Evolutionary conservation across 2,797 vertebrate species (phyloP), one percentile per base, ranked within the genome.

Genomic region (Pseudopleuronectes americanus): DNA sequence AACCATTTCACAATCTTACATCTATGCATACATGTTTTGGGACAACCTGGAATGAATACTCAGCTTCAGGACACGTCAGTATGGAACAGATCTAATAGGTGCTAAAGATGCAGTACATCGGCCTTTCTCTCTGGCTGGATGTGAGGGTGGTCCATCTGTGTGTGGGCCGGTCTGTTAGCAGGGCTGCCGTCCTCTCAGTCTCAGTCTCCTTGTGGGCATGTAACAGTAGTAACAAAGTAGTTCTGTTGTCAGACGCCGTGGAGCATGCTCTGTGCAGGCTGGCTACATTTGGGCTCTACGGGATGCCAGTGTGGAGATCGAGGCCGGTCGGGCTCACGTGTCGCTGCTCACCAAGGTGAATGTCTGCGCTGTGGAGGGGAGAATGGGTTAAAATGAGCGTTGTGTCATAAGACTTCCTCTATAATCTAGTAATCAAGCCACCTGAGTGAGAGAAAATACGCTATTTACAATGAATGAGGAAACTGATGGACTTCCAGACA

Each of bases 341-440:
- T 93, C 89, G 7, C 84, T 87, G 84, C 76, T 92, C 76, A 92
- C 76, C 70, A 91, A 36, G 43, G 85, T 77, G 77, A 89, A 78
- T 0, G 83, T 85, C 83, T 89, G 89, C 1, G 81, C 90, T 91
- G 92, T 28, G 63, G 70, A 73, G 38, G 22, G 22, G 22, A 74
- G 62, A n/a, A 54, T 14, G 38, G 10, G 38, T 12, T 4, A 3
- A 41, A 12, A 41, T 41, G 38, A 41, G 38, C 2, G 4, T 41
- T 41, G 38, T 19, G 4, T 8, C 17, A 19, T 45, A 45, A 7
- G 5, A 7, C 2, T 45, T 45, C 16, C 16, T 2, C 43, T 6
- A 5, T 22, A 22, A 23, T 19, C 47, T 43, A 43, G 41, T 2
- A 43, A 43, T 43, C 41, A 43, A 43, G 14, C 41, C 14, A 13